phyloP scores from a whole-genome alignment of 1,140 invertebrate genomes.

The Cherax quadricarinatus region DNA sequence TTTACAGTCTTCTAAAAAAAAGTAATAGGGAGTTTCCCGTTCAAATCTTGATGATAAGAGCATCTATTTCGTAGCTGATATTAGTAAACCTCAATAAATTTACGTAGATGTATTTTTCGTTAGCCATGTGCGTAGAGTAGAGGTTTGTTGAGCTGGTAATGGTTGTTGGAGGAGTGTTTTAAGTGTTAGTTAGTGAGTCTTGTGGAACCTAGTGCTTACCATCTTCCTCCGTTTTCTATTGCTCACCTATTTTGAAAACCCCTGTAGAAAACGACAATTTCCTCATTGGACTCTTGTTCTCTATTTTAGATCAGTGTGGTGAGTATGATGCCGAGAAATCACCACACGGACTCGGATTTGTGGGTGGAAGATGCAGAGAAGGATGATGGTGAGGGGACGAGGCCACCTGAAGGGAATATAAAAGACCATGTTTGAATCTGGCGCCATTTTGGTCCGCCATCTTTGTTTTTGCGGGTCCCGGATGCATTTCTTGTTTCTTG shows the following conservation, averaged over 20 bases:
- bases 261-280: not conserved
- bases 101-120: not conserved
- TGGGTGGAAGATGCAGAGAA: too few relatives aligned
- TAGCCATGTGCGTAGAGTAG: not conserved
- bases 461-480: constrained; percentile 40
- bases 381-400: too few relatives aligned
- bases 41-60: not conserved
- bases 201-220: not conserved
- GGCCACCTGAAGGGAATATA: too few relatives aligned
- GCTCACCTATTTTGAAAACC: not conserved
- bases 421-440: constrained; percentile 4
- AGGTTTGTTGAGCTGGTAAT: not conserved
- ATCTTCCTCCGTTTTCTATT: constrained; percentile 18
- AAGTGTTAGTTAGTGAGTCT: not conserved
- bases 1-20: not conserved
- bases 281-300: not conserved
- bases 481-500: constrained; percentile 56
- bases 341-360: too few relatives aligned
- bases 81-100: not conserved
- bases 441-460: constrained; percentile 39
- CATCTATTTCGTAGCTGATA: not conserved
- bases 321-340: too few relatives aligned
- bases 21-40: not conserved
- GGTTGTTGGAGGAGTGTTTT: not conserved
- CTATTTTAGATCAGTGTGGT: too few relatives aligned